These are phyloP conservation scores for Xylota sylvarum DNA, from an alignment of 2,888 invertebrate genomes.

Conservation along the genomic window DNA sequence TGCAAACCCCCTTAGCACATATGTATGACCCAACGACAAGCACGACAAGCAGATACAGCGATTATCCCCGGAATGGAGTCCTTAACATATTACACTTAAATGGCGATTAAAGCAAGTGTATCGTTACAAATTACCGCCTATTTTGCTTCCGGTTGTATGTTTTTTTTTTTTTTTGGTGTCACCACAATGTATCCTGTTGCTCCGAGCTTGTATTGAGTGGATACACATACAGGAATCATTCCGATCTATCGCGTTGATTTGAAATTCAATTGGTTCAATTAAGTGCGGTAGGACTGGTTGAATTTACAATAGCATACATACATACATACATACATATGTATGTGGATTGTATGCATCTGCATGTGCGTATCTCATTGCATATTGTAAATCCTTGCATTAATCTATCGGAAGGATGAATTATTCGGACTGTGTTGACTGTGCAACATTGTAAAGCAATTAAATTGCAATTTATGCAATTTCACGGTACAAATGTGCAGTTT, in stretches of 20 bases:
- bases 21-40: conserved; percentile 44
- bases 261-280: conserved; percentile 66
- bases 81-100: conserved; percentile 73
- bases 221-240: conserved; percentile 1
- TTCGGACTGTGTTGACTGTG: conserved; percentile 1
- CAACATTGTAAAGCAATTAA: conserved; percentile 61
- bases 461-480: conserved; percentile 71
- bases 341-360: not conserved
- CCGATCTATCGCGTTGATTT: conserved; percentile 41
- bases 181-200: conserved; percentile 65
- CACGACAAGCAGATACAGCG: no score
- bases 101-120: conserved; percentile 73
- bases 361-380: not conserved
- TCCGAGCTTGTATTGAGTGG: conserved; percentile 32
- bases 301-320: not conserved
- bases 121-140: conserved; percentile 74
- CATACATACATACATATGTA: not conserved
- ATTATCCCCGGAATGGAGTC: conserved; percentile 69
- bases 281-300: conserved; percentile 25
- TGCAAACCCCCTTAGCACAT: conserved; percentile 44
- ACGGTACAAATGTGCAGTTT: conserved; percentile 51
- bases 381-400: conserved; percentile 43
- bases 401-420: conserved; percentile 44
- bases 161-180: conserved; percentile 15
- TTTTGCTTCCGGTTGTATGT: conserved; percentile 58